Conservation (phyloP, 2,888 invertebrate species). For the Drosophila prostipennis region DNA sequence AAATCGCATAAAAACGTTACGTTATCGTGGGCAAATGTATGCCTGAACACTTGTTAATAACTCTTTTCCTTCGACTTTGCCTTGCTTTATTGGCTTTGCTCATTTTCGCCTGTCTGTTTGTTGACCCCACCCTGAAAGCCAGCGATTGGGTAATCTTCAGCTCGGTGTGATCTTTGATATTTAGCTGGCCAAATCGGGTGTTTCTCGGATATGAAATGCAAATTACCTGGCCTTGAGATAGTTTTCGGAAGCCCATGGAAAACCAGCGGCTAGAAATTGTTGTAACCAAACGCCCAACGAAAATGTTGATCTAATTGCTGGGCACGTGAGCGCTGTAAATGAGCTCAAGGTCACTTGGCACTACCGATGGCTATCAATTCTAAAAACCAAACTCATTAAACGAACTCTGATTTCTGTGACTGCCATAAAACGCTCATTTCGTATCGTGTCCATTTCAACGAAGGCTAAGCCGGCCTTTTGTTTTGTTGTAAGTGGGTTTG, state of each 20-base stretch:
- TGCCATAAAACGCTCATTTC: conserved; percentile 27
- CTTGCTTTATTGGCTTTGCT: conserved; percentile 61
- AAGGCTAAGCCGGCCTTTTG: conserved; percentile 30
- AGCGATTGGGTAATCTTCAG: conserved; percentile 54
- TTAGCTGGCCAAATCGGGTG: conserved; percentile 26
- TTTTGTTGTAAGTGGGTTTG: conserved; percentile 16
- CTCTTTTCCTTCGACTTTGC: conserved; percentile 21
- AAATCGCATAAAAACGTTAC: conserved; percentile 71
- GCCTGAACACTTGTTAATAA: conserved; percentile 46
- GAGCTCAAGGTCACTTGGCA: conserved; percentile 33
- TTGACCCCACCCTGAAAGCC: conserved; percentile 45
- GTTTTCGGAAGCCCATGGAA: conserved; percentile 14
- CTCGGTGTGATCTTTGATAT: conserved; percentile 42
- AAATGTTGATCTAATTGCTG: conserved; percentile 57
- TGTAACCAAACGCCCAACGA: conserved; percentile 30
- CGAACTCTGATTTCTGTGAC: conserved; percentile 14
- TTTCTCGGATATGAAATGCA: conserved; percentile 13
- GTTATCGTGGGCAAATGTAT: conserved; percentile 49
- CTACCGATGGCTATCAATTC: conserved; percentile 34
- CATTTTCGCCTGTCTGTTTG: conserved; percentile 61
- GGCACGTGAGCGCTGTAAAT: conserved; percentile 29
- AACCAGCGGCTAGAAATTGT: conserved; percentile 26
- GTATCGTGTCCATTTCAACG: conserved; percentile 26
- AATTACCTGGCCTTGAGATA: conserved; percentile 25
- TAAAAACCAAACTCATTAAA: conserved; percentile 19